phyloP scores from a whole-genome alignment of 2,113 vertebrate species.

The Drymodes brunneopygia region DNA sequence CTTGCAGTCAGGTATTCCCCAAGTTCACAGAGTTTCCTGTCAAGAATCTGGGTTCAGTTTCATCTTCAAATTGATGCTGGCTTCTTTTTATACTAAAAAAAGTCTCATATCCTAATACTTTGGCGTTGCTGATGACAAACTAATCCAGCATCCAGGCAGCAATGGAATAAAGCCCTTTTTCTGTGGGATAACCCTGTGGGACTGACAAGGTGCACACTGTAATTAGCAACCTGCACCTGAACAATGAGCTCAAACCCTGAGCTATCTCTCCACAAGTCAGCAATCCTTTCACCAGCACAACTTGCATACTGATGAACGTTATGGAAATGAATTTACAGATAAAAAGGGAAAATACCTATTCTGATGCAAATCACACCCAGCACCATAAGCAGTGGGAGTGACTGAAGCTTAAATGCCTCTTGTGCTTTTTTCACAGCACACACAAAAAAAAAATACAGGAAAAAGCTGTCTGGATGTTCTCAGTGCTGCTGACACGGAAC shows the following conservation, averaged over 20 bases:
- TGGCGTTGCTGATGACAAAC: neutral
- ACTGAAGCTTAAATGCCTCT: neutral
- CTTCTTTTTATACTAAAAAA: neutral
- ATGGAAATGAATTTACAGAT: conserved; percentile 9
- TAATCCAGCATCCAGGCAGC: neutral
- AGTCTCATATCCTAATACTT: neutral
- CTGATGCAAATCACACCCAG: conserved; percentile 26
- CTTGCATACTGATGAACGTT: neutral
- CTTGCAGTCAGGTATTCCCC: neutral
- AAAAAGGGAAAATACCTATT: conserved; percentile 27
- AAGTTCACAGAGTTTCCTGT: neutral
- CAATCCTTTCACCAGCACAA: neutral
- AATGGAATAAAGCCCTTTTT: neutral
- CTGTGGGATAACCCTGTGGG: neutral
- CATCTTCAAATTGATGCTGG: neutral
- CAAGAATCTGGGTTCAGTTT: neutral
- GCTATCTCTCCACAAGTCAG: neutral
- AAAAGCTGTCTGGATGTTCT: neutral
- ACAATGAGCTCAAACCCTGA: neutral
- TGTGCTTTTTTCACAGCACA: neutral
- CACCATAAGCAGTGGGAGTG: neutral
- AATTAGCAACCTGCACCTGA: neutral
- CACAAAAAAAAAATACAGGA: neutral
- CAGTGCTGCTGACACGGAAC: neutral
- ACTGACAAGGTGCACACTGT: neutral